Evolutionary conservation across 2,797 vertebrate species (phyloP).

Genomic region (Lateolabrax maculatus): DNA sequence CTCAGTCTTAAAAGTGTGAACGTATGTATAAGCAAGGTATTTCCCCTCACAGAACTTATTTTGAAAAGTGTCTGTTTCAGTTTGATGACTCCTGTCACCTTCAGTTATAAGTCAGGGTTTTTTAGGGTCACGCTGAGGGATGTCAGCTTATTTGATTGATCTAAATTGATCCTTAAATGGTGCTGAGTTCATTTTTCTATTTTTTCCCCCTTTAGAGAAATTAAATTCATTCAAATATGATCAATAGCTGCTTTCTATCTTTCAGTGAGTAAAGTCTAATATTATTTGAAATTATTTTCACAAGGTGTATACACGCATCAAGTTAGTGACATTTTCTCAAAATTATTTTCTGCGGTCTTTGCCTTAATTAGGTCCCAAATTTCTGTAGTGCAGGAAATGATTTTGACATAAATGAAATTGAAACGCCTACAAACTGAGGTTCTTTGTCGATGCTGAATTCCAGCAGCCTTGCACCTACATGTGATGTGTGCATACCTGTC

Average conservation of each 20-base stretch:
- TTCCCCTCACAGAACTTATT: not conserved
- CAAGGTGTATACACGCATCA: not conserved
- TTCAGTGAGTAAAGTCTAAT: not conserved
- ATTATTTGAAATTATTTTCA: not conserved
- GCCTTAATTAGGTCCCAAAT: not conserved
- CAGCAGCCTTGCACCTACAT: not conserved
- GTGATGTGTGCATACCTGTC: not conserved
- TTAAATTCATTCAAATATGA: not conserved
- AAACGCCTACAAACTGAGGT: too few relatives aligned
- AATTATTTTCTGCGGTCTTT: not conserved
- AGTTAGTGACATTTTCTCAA: not conserved
- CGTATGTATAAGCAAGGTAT: not conserved
- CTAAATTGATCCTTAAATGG: not conserved
- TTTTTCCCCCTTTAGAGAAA: too few relatives aligned
- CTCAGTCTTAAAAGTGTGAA: not conserved
- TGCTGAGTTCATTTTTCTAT: too few relatives aligned
- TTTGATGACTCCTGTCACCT: not conserved
- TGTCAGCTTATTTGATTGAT: not conserved
- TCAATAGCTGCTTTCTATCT: not conserved
- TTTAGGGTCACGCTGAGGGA: not conserved
- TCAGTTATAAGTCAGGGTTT: not conserved
- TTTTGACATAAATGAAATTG: not conserved
- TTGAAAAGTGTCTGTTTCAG: not conserved
- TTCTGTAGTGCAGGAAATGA: not conserved
- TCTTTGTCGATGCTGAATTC: not conserved